Conservation (phyloP, 1,140 invertebrate species). For the Triops cancriformis region DNA sequence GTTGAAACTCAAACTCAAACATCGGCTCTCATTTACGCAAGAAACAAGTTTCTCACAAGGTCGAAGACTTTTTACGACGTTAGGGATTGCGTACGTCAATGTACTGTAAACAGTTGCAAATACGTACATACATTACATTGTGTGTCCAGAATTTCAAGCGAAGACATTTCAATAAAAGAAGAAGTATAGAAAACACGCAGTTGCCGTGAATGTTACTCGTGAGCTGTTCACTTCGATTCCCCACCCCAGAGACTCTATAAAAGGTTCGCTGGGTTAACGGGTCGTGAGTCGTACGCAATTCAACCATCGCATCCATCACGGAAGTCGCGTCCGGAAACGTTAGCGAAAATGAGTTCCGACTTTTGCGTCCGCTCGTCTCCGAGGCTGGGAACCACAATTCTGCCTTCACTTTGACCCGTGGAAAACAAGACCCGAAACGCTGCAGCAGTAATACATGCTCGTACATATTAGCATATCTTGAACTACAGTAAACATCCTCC, state of each 20-base stretch:
- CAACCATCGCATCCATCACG: background rate
- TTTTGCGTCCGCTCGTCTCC: background rate
- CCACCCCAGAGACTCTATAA: background rate
- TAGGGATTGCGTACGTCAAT: too few species aligned
- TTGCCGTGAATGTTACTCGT: background rate
- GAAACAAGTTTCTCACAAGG: too few species aligned
- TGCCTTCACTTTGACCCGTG: too few species aligned
- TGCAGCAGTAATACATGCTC: background rate
- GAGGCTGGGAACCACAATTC: background rate
- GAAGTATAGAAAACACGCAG: background rate
- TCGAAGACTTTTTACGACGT: too few species aligned
- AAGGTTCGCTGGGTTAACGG: background rate
- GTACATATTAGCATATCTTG: background rate
- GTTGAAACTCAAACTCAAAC: too few species aligned
- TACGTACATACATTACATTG: too few species aligned
- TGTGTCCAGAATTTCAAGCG: too few species aligned
- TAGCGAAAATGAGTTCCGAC: constrained; percentile 13
- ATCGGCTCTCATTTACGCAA: too few species aligned
- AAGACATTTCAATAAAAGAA: background rate
- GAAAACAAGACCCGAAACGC: background rate
- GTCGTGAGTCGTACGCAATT: background rate
- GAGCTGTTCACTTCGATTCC: background rate
- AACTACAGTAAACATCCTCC: background rate
- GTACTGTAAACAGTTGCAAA: too few species aligned
- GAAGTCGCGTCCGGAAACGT: background rate